These are phyloP conservation scores for Drosophila hydei DNA, from an alignment of 1,140 invertebrate genomes.

Conservation along the genomic window DNA sequence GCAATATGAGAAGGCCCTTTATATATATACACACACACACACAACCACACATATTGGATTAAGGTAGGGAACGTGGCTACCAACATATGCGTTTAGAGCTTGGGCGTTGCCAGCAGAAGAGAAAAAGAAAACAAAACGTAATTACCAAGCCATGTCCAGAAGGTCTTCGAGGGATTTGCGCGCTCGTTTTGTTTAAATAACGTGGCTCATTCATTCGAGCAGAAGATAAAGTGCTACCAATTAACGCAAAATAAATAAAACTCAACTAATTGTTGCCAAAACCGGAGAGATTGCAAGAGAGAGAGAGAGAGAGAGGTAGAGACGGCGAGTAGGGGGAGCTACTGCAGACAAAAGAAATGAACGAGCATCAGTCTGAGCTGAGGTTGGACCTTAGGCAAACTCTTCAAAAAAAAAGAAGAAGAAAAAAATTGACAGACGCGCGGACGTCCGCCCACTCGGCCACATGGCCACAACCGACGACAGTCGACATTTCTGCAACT, in stretches of 20 bases:
- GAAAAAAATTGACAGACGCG: constrained; percentile 19
- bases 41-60: constrained; percentile 61
- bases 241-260: constrained; percentile 84
- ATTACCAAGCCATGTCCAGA: constrained; percentile 70
- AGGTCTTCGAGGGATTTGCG: constrained; percentile 68
- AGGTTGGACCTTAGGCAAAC: constrained; percentile 53
- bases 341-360: constrained; percentile 45
- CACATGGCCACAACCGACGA: constrained; percentile 53
- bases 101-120: constrained; percentile 33
- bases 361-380: constrained; percentile 45
- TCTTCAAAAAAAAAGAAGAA: constrained; percentile 41
- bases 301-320: background rate
- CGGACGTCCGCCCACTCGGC: constrained; percentile 49
- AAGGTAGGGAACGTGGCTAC: constrained; percentile 33
- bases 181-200: constrained; percentile 71
- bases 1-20: constrained; percentile 74
- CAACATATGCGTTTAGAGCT: constrained; percentile 36
- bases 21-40: background rate
- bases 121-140: constrained; percentile 51
- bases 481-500: constrained; percentile 79
- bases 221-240: constrained; percentile 83
- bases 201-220: constrained; percentile 77
- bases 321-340: background rate
- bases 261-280: constrained; percentile 83
- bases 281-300: constrained; percentile 6